phyloP scores from a whole-genome alignment of 2,888 invertebrate species.

The Dicyrtoma fusca region DNA sequence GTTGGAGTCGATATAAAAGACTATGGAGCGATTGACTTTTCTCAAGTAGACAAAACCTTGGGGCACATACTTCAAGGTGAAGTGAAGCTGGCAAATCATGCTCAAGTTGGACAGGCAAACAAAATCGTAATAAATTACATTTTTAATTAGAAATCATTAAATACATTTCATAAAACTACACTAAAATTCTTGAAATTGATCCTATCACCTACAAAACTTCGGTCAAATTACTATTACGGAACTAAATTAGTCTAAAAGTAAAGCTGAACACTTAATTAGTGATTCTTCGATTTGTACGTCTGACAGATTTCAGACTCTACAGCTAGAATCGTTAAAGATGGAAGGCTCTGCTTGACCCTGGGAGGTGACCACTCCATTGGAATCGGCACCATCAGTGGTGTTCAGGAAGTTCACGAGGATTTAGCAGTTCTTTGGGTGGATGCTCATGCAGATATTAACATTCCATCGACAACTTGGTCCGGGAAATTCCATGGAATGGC shows the following conservation, averaged over 20 bases:
- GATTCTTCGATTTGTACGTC: neutral
- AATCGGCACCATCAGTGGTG: slow-evolving; percentile 60
- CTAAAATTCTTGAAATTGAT: neutral
- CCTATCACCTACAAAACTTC: neutral
- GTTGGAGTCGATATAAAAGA: slow-evolving; percentile 35
- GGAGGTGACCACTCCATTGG: slow-evolving; percentile 65
- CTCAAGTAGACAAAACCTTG: neutral
- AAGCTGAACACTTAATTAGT: neutral
- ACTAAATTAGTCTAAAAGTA: too few species aligned
- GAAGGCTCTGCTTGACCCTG: slow-evolving; percentile 59
- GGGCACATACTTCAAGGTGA: neutral
- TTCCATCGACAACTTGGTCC: slow-evolving; percentile 60
- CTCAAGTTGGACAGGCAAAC: slow-evolving; percentile 19
- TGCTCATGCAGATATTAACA: slow-evolving; percentile 64
- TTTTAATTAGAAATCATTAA: too few species aligned
- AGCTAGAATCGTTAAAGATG: slow-evolving; percentile 44
- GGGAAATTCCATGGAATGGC: slow-evolving; percentile 65
- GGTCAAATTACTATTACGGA: neutral
- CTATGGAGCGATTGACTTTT: slow-evolving; percentile 16
- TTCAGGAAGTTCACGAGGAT: slow-evolving; percentile 58
- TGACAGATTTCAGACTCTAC: slow-evolving; percentile 47
- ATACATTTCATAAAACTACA: neutral
- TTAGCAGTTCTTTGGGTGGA: slow-evolving; percentile 62
- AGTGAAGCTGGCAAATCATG: neutral
- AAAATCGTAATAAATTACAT: slow-evolving; percentile 8